These are phyloP conservation scores for Fopius arisanus DNA, from an alignment of 1,140 invertebrate genomes.

Conservation along the genomic window DNA sequence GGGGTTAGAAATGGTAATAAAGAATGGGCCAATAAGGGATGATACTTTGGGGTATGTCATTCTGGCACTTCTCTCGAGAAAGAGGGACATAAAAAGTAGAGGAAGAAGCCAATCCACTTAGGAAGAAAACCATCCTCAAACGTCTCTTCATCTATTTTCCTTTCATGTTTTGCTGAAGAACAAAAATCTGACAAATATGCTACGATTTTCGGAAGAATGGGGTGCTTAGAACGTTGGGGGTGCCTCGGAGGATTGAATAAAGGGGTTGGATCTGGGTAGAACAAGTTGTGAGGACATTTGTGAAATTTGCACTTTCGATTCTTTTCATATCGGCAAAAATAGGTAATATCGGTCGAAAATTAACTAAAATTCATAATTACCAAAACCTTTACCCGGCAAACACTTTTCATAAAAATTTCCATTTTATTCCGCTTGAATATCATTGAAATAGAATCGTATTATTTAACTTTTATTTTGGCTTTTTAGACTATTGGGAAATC, in stretches of 20 bases:
- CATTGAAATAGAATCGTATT: no score
- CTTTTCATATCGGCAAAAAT: no score
- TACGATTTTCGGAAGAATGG: constrained; percentile 60
- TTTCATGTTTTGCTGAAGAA: constrained; percentile 57
- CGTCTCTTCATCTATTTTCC: constrained; percentile 30
- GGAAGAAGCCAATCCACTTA: constrained; percentile 63
- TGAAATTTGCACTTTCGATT: no score
- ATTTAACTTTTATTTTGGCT: no score
- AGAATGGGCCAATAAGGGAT: constrained; percentile 6
- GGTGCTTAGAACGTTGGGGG: neutral
- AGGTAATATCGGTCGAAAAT: no score
- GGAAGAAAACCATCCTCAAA: constrained; percentile 29
- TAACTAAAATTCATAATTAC: no score
- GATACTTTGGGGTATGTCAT: neutral
- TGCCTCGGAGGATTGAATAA: constrained; percentile 20
- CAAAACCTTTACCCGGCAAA: no score
- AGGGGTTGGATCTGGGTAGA: neutral
- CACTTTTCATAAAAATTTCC: no score
- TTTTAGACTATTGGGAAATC: no score
- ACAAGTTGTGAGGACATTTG: neutral
- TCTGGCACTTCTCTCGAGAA: neutral
- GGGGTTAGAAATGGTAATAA: neutral
- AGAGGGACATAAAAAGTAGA: constrained; percentile 10
- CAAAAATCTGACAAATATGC: constrained; percentile 66
- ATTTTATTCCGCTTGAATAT: no score